Evolutionary conservation across 2,797 vertebrate genomes (phyloP).

Genomic region (Phalanger gymnotis): DNA sequence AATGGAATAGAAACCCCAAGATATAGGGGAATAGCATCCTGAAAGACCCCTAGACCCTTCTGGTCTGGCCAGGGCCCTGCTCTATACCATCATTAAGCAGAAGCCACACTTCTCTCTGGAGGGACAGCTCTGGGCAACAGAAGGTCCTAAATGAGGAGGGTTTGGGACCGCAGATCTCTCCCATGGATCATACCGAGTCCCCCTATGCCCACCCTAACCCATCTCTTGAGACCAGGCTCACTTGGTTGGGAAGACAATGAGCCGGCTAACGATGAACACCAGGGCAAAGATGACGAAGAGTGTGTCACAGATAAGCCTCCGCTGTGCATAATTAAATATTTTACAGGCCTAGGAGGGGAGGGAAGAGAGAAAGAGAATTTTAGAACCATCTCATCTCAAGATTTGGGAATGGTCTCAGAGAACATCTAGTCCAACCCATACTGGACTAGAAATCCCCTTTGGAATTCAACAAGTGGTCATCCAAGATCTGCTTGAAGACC

Average conservation of each 20-base stretch:
- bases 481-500: not conserved
- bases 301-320: not conserved
- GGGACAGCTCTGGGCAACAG: not conserved
- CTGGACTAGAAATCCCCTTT: not conserved
- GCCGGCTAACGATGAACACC: conserved; percentile 75
- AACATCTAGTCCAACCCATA: not conserved
- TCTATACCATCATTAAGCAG: not conserved
- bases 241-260: conserved; percentile 70
- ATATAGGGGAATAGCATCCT: not conserved
- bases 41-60: not conserved
- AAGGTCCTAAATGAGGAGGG: not conserved
- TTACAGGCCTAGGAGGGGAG: conserved; percentile 65
- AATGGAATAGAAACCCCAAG: not conserved
- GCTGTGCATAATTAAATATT: conserved; percentile 64
- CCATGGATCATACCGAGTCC: not conserved
- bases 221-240: conserved; percentile 33
- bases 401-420: not conserved
- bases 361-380: not conserved
- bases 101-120: not conserved
- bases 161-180: too few relatives aligned
- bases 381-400: not conserved
- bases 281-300: conserved; percentile 68
- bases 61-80: not conserved
- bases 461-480: not conserved
- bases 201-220: not conserved